Evolutionary conservation across 2,797 vertebrate species (phyloP).

Genomic region (Ispidina picta): DNA sequence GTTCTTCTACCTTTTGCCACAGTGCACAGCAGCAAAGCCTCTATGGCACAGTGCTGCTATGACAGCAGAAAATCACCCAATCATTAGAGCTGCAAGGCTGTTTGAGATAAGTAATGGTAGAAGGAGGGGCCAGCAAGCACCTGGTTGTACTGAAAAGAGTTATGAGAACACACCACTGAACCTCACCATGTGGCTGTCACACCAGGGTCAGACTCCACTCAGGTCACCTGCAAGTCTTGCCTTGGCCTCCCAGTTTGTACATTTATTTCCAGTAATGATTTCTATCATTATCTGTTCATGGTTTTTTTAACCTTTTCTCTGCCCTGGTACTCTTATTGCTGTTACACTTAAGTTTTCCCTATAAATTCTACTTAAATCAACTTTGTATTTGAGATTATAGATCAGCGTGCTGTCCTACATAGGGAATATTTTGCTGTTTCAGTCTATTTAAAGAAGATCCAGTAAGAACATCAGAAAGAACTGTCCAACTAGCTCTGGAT

Average conservation of each 20-base stretch:
- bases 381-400: not conserved
- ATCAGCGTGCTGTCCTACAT: not conserved
- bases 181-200: fast-evolving
- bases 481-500: not conserved
- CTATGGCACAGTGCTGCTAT: not conserved
- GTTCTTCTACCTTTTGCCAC: not conserved
- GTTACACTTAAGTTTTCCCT: not conserved
- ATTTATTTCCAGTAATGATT: not conserved
- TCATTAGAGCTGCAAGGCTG: not conserved
- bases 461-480: not conserved
- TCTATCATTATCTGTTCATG: fast-evolving
- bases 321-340: not conserved
- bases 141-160: not conserved
- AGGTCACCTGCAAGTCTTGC: not conserved
- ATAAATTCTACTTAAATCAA: not conserved
- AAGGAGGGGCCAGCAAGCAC: not conserved
- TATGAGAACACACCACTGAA: not conserved
- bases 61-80: not conserved
- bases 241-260: not conserved
- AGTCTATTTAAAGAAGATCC: not conserved
- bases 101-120: not conserved
- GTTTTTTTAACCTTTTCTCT: not conserved
- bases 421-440: not conserved
- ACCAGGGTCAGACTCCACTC: not conserved
- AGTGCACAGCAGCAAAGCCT: not conserved